Conservation (phyloP, 2,113 vertebrate genomes). For the Corythaeola cristata region DNA sequence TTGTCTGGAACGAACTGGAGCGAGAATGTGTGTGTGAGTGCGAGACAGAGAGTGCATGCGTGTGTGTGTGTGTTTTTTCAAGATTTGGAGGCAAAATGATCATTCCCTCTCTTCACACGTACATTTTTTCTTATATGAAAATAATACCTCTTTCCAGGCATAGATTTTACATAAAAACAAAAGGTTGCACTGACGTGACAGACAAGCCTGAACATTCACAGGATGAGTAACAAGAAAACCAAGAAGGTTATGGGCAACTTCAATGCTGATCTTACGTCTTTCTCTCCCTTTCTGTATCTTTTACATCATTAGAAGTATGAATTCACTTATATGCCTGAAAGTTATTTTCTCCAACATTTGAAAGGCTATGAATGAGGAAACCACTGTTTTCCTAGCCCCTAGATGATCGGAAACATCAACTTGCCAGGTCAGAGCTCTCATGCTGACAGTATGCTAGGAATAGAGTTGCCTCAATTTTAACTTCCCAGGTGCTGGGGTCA, state of each 20-base stretch:
- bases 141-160: neutral
- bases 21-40: neutral
- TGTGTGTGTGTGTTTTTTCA: neutral
- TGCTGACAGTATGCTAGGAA: neutral
- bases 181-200: neutral
- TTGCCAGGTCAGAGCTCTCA: neutral
- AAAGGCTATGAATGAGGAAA: neutral
- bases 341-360: neutral
- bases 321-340: neutral
- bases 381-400: neutral
- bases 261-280: neutral
- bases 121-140: neutral
- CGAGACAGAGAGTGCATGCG: too few species aligned
- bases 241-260: neutral
- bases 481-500: neutral
- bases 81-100: neutral
- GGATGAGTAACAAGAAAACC: slow-evolving; percentile 15
- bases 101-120: neutral
- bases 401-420: neutral
- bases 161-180: slow-evolving; percentile 29
- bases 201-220: slow-evolving; percentile 33
- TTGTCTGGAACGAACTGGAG: neutral
- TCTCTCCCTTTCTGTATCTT: neutral
- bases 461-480: neutral
- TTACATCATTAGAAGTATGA: neutral